phyloP scores from a whole-genome alignment of 2,113 vertebrate genomes.

The Cyprinus carpio region DNA sequence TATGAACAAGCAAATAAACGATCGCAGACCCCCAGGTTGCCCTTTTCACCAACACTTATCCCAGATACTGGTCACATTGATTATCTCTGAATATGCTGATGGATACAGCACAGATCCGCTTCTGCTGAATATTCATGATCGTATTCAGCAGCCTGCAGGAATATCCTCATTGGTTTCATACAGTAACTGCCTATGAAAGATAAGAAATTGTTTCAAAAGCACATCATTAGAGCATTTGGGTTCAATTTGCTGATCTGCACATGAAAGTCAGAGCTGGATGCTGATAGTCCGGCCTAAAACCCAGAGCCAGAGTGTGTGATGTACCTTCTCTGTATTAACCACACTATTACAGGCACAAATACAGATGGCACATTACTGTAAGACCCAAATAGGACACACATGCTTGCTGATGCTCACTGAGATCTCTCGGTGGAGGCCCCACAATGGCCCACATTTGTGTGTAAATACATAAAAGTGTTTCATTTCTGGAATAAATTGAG shows the following conservation, averaged over 20 bases:
- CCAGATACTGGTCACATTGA: conserved; percentile 34
- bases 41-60: conserved; percentile 25
- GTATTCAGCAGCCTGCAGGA: background rate
- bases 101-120: background rate
- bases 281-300: conserved; percentile 54
- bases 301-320: conserved; percentile 57
- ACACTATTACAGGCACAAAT: conserved; percentile 60
- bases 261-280: conserved; percentile 58
- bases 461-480: conserved; percentile 60
- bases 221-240: conserved; percentile 63
- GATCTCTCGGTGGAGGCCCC: conserved; percentile 25
- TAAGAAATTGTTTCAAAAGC: conserved; percentile 56
- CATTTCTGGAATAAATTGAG: conserved; percentile 60
- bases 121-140: conserved; percentile 13
- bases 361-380: conserved; percentile 41
- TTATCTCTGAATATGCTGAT: background rate
- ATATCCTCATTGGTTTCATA: conserved; percentile 47
- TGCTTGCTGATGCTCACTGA: conserved; percentile 45
- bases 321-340: conserved; percentile 61
- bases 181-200: conserved; percentile 55
- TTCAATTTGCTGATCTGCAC: conserved; percentile 57
- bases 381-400: conserved; percentile 55
- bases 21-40: conserved; percentile 2
- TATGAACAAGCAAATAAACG: conserved; percentile 28
- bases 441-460: conserved; percentile 43